Base-by-base conservation (phyloP, 92 coral and sea anemone genomes). In the Phenganax marumi region DNA sequence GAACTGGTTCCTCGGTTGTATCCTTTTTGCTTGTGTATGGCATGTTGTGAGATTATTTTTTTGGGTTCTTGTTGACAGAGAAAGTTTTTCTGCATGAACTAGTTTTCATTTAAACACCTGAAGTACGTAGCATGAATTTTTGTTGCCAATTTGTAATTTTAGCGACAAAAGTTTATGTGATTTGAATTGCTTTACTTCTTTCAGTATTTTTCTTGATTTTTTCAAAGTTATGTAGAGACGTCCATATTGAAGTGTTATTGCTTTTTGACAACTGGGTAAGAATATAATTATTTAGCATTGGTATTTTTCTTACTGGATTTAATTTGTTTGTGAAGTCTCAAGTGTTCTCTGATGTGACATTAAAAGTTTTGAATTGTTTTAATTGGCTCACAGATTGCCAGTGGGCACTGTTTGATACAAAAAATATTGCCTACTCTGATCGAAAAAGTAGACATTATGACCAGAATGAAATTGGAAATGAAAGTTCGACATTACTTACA, bases 1-100 rank as follows among this genome's bases (percentile, higher is more conserved):
- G 98, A 95, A 54, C 88, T 95, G 58, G 77, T 92, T 70, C 98
- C 98, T 50, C 86, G 98, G 85, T 95, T 95, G 98, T 95, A 95
- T 95, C 98, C 96, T 89, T 81, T 58, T 12, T 0, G 12, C 13
- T 33, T 75, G 50, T 3, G 3, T 18, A 46, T 22, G 19, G 8
- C 25, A 8, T 68, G 8, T 14, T 58, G 8, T 12, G 8, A 23
- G 16, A 23, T 14, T 0, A 0, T 58, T 12, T 3, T 66, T 24
- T 66, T 66, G 72, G 43, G 3, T 33, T 33, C 43, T 33, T 33
- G 2, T 33, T 33, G 43, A 5, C 43, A 33, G 43, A 33, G 43
- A 33, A 33, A 33, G 43, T 33, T 33, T 33, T 33, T 33, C 43
- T 33, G 3, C 2, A 1, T 33, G 43, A 33, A 33, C 43, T 33